phyloP scores from a whole-genome alignment of 2,888 invertebrate species.

The Amorpha juglandis region DNA sequence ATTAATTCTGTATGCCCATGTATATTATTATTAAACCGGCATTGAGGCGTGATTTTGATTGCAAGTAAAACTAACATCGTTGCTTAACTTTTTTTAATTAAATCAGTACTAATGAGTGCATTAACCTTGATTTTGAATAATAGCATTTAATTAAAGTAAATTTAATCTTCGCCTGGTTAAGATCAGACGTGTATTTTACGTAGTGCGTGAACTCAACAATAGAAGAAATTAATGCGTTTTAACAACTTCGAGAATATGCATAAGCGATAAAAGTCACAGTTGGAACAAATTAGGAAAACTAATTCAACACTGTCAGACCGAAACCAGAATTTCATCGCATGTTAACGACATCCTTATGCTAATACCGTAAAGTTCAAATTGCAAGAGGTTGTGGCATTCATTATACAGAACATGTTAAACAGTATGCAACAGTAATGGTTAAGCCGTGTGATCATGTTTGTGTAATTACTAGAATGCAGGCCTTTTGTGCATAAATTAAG shows the following conservation, averaged over 20 bases:
- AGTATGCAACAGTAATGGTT: constrained; percentile 21
- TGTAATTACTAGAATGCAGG: constrained; percentile 59
- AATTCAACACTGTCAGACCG: constrained; percentile 10
- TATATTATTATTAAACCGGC: not conserved
- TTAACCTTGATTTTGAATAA: not conserved
- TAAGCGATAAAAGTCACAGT: constrained; percentile 19
- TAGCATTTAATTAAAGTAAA: not conserved
- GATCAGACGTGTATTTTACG: not conserved
- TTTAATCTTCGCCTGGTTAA: not conserved
- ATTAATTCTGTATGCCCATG: constrained; percentile 2
- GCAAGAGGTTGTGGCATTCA: not conserved
- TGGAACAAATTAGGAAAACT: constrained; percentile 21
- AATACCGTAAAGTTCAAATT: not conserved
- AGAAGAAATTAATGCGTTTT: not conserved
- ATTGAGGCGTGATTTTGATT: not conserved
- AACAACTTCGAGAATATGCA: not conserved
- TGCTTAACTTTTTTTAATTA: not conserved
- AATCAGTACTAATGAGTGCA: constrained; percentile 8
- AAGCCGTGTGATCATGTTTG: constrained; percentile 49
- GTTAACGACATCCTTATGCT: not conserved
- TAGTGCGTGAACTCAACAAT: constrained; percentile 2
- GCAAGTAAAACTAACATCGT: not conserved
- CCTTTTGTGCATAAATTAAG: constrained; percentile 64
- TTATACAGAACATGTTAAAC: not conserved
- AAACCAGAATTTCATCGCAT: constrained; percentile 9